These are phyloP conservation scores for Oceanodroma tethys DNA, from an alignment of 2,113 vertebrate species.

Conservation along the genomic window DNA sequence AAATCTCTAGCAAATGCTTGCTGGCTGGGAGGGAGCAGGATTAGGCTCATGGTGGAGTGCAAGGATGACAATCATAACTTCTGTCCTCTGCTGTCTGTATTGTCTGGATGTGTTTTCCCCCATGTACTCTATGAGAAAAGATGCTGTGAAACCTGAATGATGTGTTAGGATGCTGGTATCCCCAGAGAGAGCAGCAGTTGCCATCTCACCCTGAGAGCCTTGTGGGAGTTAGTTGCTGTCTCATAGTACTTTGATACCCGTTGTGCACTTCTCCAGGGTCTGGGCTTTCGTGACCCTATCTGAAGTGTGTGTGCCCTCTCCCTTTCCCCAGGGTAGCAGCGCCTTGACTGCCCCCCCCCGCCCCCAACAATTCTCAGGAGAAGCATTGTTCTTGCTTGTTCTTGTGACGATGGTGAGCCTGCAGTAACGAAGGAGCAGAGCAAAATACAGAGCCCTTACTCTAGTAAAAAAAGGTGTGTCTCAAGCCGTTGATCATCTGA, in stretches of 20 bases:
- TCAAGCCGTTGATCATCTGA: slow-evolving; percentile 39
- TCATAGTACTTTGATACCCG: not conserved
- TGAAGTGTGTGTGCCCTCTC: not conserved
- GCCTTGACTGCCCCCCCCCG: not conserved
- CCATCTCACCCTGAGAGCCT: not conserved
- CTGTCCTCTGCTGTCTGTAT: not conserved
- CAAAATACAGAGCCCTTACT: not conserved
- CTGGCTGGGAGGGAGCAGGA: not conserved
- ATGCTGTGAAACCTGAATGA: not conserved
- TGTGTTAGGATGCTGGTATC: not conserved
- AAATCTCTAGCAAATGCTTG: not conserved
- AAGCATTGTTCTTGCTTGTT: not conserved
- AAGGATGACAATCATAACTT: not conserved
- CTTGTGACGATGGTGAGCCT: not conserved
- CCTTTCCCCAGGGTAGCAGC: not conserved
- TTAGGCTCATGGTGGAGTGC: not conserved
- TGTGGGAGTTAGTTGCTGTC: not conserved
- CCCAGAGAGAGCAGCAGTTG: not conserved
- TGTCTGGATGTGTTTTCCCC: fast-evolving
- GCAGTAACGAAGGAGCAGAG: not conserved
- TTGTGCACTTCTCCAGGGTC: not conserved
- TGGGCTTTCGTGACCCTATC: not conserved
- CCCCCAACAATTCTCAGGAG: not conserved
- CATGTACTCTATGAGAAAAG: not conserved
- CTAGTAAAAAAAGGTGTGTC: not conserved